Percentiles rank a stretch among this genome's conserved stretches.
Conservation (phyloP, 2,888 invertebrate species). For the Prosopocoilus inquinatus region DNA sequence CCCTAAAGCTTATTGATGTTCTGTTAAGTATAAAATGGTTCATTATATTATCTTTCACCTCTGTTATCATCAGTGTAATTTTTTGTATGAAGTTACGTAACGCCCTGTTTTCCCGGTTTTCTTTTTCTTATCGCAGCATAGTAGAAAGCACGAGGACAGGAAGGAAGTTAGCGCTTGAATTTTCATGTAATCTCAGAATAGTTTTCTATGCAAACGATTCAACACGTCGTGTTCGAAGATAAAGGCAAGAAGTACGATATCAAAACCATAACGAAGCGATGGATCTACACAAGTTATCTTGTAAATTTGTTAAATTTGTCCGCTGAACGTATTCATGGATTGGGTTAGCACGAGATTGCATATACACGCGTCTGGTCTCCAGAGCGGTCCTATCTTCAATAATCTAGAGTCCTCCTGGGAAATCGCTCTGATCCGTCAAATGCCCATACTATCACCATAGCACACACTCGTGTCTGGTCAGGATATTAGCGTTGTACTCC, state of each 20-base stretch:
- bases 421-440: slow-evolving; percentile 43
- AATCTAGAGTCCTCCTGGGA: slow-evolving; percentile 39
- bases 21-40: too few relatives aligned
- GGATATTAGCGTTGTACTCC: slow-evolving; percentile 1
- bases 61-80: too few relatives aligned
- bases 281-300: slow-evolving; percentile 6
- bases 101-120: too few relatives aligned
- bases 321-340: slow-evolving; percentile 7
- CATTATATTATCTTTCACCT: too few relatives aligned
- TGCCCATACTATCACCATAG: slow-evolving; percentile 18
- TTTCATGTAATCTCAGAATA: too few relatives aligned
- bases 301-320: slow-evolving; percentile 10
- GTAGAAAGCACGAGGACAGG: too few relatives aligned
- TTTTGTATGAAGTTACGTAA: too few relatives aligned
- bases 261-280: not conserved
- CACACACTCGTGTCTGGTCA: not conserved
- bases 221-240: too few relatives aligned
- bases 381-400: slow-evolving; percentile 30
- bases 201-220: too few relatives aligned
- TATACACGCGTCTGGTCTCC: slow-evolving; percentile 11
- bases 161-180: too few relatives aligned
- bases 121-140: too few relatives aligned
- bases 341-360: slow-evolving; percentile 17
- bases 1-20: too few relatives aligned
- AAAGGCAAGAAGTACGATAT: not conserved